Evolutionary conservation across 2,888 invertebrate species (phyloP).

Genomic region (Nomada flava): DNA sequence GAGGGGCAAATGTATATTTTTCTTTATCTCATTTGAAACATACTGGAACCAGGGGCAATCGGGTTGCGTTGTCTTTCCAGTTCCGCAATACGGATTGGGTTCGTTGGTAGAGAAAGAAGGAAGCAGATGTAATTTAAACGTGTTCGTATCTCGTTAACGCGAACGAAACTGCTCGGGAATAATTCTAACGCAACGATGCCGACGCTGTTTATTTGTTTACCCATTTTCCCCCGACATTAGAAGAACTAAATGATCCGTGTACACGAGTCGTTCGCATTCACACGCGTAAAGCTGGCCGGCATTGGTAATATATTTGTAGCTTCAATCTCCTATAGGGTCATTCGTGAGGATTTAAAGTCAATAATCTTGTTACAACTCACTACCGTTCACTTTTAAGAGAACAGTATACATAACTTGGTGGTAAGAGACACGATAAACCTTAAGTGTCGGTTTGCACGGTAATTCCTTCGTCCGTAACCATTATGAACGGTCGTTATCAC

Average conservation of each 20-base stretch:
- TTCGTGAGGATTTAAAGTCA: constrained; percentile 75
- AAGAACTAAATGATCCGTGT: constrained; percentile 46
- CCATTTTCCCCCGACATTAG: constrained; percentile 33
- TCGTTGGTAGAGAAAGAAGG: background rate
- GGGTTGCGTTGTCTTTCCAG: no score
- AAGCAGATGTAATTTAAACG: background rate
- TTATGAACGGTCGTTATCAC: constrained; percentile 75
- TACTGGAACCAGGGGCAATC: no score
- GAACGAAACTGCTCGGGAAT: background rate
- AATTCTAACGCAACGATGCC: background rate
- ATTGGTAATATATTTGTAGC: constrained; percentile 74
- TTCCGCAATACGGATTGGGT: background rate
- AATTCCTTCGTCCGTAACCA: constrained; percentile 74
- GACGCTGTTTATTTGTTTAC: constrained; percentile 3
- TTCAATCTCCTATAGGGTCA: constrained; percentile 74
- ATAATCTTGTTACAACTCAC: constrained; percentile 76
- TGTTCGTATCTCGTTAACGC: background rate
- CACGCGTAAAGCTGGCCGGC: constrained; percentile 25
- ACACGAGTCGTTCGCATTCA: constrained; percentile 10
- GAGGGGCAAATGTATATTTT: background rate
- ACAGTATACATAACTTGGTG: constrained; percentile 73
- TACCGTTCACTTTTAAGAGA: constrained; percentile 76
- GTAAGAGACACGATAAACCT: constrained; percentile 76
- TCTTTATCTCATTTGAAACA: no score
- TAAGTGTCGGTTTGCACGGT: constrained; percentile 75